Conservation (phyloP, 2,888 invertebrate species). For the Drosophila demipolita region DNA sequence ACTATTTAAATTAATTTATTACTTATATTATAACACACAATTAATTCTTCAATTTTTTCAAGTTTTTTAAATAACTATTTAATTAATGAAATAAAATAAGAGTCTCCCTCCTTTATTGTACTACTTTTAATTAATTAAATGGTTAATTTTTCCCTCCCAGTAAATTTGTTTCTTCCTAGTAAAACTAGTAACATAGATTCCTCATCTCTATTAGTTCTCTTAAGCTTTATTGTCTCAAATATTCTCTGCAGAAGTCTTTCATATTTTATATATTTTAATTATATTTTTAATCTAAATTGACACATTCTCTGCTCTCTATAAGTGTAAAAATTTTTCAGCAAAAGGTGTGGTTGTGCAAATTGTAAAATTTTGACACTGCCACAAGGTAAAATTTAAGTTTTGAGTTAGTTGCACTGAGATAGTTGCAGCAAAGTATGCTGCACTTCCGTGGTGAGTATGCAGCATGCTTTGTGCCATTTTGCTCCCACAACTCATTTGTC, state of each 20-base stretch:
- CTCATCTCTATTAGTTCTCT: neutral
- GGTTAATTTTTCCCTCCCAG: neutral
- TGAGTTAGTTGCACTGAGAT: conserved; percentile 1
- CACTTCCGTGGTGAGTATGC: conserved; percentile 15
- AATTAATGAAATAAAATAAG: neutral
- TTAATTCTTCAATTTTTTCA: neutral
- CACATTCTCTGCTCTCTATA: too few relatives aligned
- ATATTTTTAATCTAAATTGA: neutral
- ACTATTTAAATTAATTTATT: neutral
- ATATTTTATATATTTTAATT: rapidly evolving
- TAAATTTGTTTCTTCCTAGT: neutral
- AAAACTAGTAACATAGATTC: too few relatives aligned
- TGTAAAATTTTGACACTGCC: neutral
- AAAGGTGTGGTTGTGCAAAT: neutral
- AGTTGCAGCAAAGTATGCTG: conserved; percentile 56
- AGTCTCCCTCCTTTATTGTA: neutral
- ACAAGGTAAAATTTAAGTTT: conserved; percentile 24
- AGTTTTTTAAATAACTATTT: neutral
- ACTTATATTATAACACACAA: neutral
- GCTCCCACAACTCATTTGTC: conserved; percentile 63
- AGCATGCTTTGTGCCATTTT: conserved; percentile 11
- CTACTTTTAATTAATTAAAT: neutral
- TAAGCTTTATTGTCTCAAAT: neutral
- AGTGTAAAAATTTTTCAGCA: too few relatives aligned
- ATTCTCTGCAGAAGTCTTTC: neutral